Percentiles rank a stretch among this genome's conserved stretches.
phyloP scores from a whole-genome alignment of 2,113 vertebrate species.

The Pygoscelis antarcticus region DNA sequence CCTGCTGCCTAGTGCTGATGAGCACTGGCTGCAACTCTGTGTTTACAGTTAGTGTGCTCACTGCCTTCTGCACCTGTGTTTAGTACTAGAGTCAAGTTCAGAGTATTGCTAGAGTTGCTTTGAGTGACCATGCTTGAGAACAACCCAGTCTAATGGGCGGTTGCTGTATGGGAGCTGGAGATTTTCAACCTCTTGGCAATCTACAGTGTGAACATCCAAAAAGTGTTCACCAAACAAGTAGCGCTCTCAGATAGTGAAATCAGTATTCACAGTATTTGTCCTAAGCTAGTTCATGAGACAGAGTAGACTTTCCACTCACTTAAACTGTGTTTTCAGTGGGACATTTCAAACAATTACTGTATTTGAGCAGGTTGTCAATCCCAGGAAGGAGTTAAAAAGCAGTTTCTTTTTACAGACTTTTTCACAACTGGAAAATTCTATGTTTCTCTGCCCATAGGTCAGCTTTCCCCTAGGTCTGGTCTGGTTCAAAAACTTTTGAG shows the following conservation, averaged over 20 bases:
- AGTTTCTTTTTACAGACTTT: neutral
- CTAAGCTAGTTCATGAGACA: neutral
- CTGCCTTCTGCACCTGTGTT: neutral
- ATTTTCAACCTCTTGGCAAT: neutral
- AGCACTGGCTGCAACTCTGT: neutral
- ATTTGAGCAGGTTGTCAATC: neutral
- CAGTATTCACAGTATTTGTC: neutral
- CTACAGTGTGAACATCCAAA: neutral
- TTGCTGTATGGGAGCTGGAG: neutral
- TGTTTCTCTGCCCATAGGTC: neutral
- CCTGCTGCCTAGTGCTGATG: neutral
- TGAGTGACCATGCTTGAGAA: neutral
- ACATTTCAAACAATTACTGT: neutral
- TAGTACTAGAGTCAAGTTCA: neutral
- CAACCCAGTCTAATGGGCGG: neutral
- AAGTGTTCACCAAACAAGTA: neutral
- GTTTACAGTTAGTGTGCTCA: neutral
- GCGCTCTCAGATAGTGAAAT: neutral
- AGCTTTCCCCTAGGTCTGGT: neutral
- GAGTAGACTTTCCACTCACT: neutral
- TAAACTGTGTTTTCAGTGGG: neutral
- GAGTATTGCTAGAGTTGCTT: neutral
- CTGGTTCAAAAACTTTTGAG: neutral
- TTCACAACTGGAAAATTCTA: neutral
- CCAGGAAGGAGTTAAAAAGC: neutral